These are phyloP conservation scores for Acomys russatus DNA, from an alignment of 2,797 vertebrate genomes.

Conservation along the genomic window DNA sequence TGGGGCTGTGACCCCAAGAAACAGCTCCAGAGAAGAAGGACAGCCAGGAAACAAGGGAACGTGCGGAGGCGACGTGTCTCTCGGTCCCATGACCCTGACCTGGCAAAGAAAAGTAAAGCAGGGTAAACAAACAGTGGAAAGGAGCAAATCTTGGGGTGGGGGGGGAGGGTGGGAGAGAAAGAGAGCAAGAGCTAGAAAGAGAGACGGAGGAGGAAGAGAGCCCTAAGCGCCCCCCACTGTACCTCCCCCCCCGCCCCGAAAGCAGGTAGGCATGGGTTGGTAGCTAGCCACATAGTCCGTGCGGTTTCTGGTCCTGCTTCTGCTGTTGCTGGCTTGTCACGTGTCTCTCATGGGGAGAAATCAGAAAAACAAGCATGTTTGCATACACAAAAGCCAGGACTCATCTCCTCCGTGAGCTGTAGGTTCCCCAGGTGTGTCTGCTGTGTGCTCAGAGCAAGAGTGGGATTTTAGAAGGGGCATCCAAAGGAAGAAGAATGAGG, in stretches of 20 bases:
- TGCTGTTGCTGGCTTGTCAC: too few relatives aligned
- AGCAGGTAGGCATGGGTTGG: not conserved
- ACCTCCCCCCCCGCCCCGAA: not conserved
- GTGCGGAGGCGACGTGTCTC: not conserved
- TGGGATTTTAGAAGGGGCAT: too few relatives aligned
- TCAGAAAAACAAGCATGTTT: not conserved
- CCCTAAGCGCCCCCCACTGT: too few relatives aligned
- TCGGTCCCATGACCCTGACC: not conserved
- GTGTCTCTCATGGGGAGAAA: not conserved
- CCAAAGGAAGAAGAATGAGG: not conserved
- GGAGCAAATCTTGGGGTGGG: rapidly evolving
- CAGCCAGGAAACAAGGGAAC: not conserved
- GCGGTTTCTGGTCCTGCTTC: too few relatives aligned
- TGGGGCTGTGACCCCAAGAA: too few relatives aligned
- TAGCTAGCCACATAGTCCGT: too few relatives aligned
- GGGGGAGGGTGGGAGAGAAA: rapidly evolving
- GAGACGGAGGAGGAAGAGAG: too few relatives aligned
- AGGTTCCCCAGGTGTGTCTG: not conserved
- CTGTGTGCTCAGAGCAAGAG: rapidly evolving
- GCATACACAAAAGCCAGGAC: not conserved
- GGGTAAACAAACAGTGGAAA: too few relatives aligned
- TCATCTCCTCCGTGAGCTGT: too few relatives aligned
- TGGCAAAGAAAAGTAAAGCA: not conserved
- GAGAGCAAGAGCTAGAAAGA: not conserved
- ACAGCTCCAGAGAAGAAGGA: not conserved